Evolutionary conservation across 2,888 invertebrate species (phyloP).

Genomic region (Cosmopolites sordidus): DNA sequence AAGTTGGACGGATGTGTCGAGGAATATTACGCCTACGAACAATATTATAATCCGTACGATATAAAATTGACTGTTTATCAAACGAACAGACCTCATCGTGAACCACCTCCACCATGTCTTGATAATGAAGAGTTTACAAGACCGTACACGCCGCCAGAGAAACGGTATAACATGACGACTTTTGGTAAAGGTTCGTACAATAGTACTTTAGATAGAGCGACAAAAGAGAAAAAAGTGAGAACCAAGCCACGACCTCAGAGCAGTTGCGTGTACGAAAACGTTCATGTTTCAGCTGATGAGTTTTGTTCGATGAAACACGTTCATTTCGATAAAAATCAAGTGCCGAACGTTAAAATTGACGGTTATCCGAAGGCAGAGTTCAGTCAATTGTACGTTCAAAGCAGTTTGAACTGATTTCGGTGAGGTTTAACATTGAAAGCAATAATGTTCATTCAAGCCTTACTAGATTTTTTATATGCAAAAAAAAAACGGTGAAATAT

Average conservation of each 20-base stretch:
- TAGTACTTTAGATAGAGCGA: neutral
- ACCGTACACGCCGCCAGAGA: conserved; percentile 44
- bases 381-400: conserved; percentile 47
- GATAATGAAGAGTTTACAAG: conserved; percentile 27
- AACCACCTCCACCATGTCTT: conserved; percentile 10
- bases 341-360: conserved; percentile 41
- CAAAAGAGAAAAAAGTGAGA: conserved; percentile 3
- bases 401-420: conserved; percentile 33
- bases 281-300: conserved; percentile 38
- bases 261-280: conserved; percentile 45
- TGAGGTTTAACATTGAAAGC: neutral
- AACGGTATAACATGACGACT: conserved; percentile 42
- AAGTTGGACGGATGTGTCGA: conserved; percentile 13
- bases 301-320: conserved; percentile 30
- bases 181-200: conserved; percentile 34
- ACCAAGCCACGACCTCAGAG: conserved; percentile 32
- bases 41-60: conserved; percentile 12
- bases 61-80: conserved; percentile 14
- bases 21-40: conserved; percentile 19
- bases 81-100: conserved; percentile 5
- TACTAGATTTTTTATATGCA: neutral
- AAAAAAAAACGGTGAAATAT: neutral
- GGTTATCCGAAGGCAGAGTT: conserved; percentile 47
- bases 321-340: conserved; percentile 21
- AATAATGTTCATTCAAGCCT: conserved; percentile 1